phyloP scores from a whole-genome alignment of 2,797 vertebrate genomes.

The Ficedula albicollis region DNA sequence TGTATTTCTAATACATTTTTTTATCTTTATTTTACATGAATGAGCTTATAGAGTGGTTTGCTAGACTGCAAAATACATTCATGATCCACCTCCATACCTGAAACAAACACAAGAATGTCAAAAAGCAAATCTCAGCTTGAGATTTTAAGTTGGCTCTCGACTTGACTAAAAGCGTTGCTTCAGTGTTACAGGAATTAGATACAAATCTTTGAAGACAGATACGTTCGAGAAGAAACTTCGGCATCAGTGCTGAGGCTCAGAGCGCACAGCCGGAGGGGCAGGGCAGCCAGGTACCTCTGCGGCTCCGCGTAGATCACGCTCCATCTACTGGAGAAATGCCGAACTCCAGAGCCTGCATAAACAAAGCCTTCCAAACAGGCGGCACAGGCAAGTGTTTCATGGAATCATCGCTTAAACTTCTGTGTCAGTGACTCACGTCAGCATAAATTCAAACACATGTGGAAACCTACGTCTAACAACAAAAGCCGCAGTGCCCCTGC shows the following conservation, averaged over 20 bases:
- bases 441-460: neutral
- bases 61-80: neutral
- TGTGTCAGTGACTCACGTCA: neutral
- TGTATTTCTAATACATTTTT: neutral
- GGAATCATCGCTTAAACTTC: neutral
- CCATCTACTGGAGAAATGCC: slow-evolving; percentile 48
- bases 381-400: neutral
- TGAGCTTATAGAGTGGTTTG: neutral
- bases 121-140: neutral
- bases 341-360: neutral
- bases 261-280: neutral
- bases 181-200: neutral
- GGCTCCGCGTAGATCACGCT: neutral
- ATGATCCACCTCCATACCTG: neutral
- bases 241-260: neutral
- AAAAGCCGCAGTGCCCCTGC: neutral
- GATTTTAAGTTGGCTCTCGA: neutral
- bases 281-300: neutral
- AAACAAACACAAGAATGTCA: neutral
- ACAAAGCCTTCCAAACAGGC: neutral
- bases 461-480: neutral
- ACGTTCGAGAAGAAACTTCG: neutral
- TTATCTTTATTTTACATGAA: neutral
- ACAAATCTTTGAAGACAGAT: neutral
- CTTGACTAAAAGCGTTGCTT: neutral